Base-by-base conservation (phyloP, 2,888 invertebrate genomes). In the Pristionchus exspectatus region DNA sequence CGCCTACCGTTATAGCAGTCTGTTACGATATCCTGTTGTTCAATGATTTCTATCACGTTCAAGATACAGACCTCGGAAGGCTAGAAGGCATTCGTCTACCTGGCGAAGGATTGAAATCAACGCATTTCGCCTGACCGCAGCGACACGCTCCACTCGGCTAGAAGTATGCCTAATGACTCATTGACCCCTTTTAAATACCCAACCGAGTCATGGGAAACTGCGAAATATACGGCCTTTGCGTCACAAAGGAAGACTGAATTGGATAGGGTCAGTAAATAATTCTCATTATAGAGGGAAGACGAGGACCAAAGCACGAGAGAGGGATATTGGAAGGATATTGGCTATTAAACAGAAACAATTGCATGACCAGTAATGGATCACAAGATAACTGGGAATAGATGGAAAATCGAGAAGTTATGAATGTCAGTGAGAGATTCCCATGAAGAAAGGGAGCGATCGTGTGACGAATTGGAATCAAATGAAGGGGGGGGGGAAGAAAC, bases 231-330 rank as follows among this genome's bases (percentile, higher is more conserved):
- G 5, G 24, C 30, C 21, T 30, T 1, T 30, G 69, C 69, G 69
- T 72, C 69, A 72, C 69, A 72, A 72, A 72, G 63, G 63, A 63
- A 72, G 69, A 72, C 69, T 72, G 69, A 72, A 72, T 72, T 72
- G 30, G 69, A 33, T 27, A 27, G 69, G 69, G 69, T 72, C 69
- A 72, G 69, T 72, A 72, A 72, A 72, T 72, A 72, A 72, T 72
- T 72, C 69, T 72, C 69, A 72, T 72, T 72, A 72, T 33, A 30
- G 33, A 33, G 33, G 7, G 33, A 30, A 4, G 69, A 21, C 18
- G 24, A 24, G 2, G 66, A 66, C 30, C 69, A 72, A 27, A 72
- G 33, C 33, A 72, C 30, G 69, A 72, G 63, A 72, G 69, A n/a
- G 66, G 69, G 69, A 33, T 30, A 72, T 72, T 14, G 12, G 5